Conservation (phyloP, 1,140 invertebrate species). For the Brachystomella parvula region DNA sequence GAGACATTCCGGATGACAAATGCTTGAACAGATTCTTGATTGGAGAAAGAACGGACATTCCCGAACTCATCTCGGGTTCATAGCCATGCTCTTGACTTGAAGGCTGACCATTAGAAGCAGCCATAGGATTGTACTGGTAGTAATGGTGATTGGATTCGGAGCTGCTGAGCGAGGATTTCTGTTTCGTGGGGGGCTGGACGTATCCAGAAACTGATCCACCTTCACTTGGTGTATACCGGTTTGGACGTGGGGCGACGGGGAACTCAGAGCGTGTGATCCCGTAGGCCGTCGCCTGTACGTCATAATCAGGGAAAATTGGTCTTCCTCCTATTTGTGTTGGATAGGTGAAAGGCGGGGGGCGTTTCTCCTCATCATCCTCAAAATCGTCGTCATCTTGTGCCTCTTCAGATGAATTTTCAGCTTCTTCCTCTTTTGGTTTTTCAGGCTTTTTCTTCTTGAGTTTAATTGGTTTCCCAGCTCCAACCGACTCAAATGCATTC, state of each 20-base stretch:
- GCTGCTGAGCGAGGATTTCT: too few species aligned
- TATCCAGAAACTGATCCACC: too few species aligned
- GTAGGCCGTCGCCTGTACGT: background rate
- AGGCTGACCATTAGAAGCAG: too few species aligned
- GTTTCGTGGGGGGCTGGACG: too few species aligned
- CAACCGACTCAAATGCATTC: background rate
- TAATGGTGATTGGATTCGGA: too few species aligned
- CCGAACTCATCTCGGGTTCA: background rate
- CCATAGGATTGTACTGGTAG: too few species aligned
- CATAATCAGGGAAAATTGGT: slow-evolving; percentile 2
- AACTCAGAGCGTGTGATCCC: background rate
- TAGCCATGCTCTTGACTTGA: background rate
- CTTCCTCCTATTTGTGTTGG: background rate
- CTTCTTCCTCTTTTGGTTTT: background rate
- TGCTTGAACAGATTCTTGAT: slow-evolving; percentile 1
- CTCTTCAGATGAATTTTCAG: background rate
- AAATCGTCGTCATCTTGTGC: background rate
- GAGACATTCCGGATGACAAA: background rate
- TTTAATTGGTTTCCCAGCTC: background rate
- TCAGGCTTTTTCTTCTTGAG: background rate
- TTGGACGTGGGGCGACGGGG: too few species aligned
- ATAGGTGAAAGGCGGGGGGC: background rate
- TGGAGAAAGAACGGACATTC: background rate
- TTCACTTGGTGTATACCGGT: too few species aligned
- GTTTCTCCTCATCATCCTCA: background rate